Evolutionary conservation across 2,888 invertebrate genomes (phyloP).

Genomic region (Erebia aethiops): DNA sequence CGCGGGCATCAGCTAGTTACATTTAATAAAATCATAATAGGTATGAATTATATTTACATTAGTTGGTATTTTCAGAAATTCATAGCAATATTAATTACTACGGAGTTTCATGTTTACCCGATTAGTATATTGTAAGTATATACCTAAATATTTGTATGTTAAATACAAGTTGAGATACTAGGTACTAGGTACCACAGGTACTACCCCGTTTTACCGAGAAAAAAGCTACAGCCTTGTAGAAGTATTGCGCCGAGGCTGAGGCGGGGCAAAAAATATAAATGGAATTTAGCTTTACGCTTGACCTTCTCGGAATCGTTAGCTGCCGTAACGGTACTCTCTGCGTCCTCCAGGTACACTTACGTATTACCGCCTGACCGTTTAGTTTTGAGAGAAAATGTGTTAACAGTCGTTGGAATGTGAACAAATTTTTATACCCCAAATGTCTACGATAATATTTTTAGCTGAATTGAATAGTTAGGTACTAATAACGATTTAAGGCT

Average conservation of each 20-base stretch:
- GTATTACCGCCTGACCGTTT: constrained; percentile 28
- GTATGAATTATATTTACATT: too few species aligned
- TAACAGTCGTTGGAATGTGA: background rate
- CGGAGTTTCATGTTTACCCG: too few species aligned
- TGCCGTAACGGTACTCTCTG: constrained; percentile 72
- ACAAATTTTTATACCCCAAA: too few species aligned
- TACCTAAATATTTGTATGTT: background rate
- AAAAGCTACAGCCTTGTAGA: constrained; percentile 41
- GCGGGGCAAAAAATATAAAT: constrained; percentile 66
- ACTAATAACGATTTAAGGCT: too few species aligned
- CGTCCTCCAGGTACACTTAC: constrained; percentile 64
- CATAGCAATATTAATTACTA: too few species aligned
- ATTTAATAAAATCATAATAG: too few species aligned
- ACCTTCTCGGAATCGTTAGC: constrained; percentile 78
- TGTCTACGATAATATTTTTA: too few species aligned
- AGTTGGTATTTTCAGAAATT: too few species aligned
- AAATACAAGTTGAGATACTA: constrained; percentile 10
- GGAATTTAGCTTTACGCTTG: constrained; percentile 75
- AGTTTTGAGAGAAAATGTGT: constrained; percentile 12
- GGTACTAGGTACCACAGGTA: too few species aligned
- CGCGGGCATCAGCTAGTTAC: too few species aligned
- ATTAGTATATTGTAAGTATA: too few species aligned
- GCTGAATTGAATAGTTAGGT: too few species aligned
- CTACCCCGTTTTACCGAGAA: constrained; percentile 38
- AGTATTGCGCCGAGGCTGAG: constrained; percentile 46